These are phyloP conservation scores for Catharus fuscescens DNA, from an alignment of 2,113 vertebrate genomes.

Conservation along the genomic window DNA sequence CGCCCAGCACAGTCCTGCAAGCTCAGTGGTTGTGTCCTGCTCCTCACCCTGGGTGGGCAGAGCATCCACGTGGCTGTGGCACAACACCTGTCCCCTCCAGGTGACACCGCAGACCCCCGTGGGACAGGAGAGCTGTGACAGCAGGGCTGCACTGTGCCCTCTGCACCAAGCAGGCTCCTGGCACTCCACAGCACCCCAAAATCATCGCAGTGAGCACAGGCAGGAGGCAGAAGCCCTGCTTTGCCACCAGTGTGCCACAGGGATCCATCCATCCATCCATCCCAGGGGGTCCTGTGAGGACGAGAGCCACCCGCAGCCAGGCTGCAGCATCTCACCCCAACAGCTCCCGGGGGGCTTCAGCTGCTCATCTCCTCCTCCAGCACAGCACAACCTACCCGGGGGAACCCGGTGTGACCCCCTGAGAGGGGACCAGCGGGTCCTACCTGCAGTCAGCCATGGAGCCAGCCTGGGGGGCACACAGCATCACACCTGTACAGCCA, in stretches of 20 bases:
- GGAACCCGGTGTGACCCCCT: not conserved
- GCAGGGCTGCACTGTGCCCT: not conserved
- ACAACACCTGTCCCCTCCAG: not conserved
- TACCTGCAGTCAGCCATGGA: rapidly evolving
- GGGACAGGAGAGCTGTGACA: not conserved
- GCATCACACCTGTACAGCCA: not conserved
- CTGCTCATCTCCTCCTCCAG: not conserved
- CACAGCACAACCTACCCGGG: not conserved
- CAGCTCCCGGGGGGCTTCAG: not conserved
- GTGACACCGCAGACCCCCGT: not conserved
- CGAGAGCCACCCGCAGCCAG: not conserved
- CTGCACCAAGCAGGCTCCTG: not conserved
- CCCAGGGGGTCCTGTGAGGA: not conserved
- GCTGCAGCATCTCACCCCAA: not conserved
- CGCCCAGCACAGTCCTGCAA: not conserved
- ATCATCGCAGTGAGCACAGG: not conserved
- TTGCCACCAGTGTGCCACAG: not conserved
- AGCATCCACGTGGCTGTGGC: not conserved
- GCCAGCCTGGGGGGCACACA: not conserved
- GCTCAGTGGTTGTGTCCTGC: not conserved
- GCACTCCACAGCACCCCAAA: rapidly evolving
- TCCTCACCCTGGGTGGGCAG: not conserved
- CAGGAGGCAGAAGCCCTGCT: not conserved
- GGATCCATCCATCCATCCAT: rapidly evolving
- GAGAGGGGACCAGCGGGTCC: not conserved